Evolutionary conservation across 2,888 invertebrate genomes (phyloP).

Genomic region (Prenolepis imparis): DNA sequence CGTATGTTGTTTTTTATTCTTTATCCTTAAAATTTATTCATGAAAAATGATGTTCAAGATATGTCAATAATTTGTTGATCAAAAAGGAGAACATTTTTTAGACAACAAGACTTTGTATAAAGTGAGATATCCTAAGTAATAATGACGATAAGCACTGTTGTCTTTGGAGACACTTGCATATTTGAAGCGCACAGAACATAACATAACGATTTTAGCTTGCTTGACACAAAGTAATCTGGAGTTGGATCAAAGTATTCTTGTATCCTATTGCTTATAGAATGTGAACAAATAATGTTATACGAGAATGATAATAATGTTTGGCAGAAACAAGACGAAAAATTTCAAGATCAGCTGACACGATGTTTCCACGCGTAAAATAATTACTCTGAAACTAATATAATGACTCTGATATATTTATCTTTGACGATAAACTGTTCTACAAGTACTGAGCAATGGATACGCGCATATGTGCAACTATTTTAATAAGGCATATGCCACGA

Average conservation of each 20-base stretch:
- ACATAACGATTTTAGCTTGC: conserved; percentile 50
- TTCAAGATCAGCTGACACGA: not conserved
- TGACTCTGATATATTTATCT: conserved; percentile 26
- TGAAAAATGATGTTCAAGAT: conserved; percentile 34
- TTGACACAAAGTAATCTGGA: conserved; percentile 49
- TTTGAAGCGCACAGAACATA: conserved; percentile 71
- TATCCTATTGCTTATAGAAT: conserved; percentile 12
- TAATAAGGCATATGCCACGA: conserved; percentile 65
- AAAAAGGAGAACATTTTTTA: conserved; percentile 33
- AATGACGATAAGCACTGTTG: conserved; percentile 51
- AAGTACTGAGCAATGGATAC: conserved; percentile 33
- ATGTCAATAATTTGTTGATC: conserved; percentile 52
- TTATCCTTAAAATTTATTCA: conserved; percentile 25
- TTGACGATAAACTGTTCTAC: conserved; percentile 16
- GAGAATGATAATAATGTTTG: not conserved
- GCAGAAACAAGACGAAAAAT: not conserved
- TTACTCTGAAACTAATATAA: conserved; percentile 16
- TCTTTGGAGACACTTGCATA: conserved; percentile 51
- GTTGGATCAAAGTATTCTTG: conserved; percentile 23
- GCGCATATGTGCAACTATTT: conserved; percentile 67
- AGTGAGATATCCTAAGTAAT: conserved; percentile 71
- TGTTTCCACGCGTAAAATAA: conserved; percentile 12
- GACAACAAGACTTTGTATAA: conserved; percentile 65
- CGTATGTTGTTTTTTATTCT: not conserved
- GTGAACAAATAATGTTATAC: not conserved